These are phyloP conservation scores for Huso huso DNA, from an alignment of 2,797 vertebrate genomes.

Conservation along the genomic window DNA sequence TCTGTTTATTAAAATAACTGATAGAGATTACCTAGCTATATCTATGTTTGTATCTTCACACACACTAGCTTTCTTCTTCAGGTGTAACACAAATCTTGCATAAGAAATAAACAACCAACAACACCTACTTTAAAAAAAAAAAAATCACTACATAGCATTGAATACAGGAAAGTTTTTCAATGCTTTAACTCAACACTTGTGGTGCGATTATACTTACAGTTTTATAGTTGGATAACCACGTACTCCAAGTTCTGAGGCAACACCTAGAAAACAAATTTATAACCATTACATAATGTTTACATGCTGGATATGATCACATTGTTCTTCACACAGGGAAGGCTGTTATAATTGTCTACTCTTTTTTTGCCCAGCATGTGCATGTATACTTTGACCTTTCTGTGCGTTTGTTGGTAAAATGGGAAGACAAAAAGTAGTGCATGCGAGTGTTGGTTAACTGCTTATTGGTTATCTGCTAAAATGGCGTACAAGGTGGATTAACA, in stretches of 20 bases:
- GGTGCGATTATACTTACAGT: slow-evolving; percentile 71
- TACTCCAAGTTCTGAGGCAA: slow-evolving; percentile 93
- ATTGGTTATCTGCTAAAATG: too few relatives aligned
- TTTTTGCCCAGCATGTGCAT: not conserved
- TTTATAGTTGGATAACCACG: slow-evolving; percentile 98
- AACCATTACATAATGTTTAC: not conserved
- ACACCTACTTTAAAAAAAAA: not conserved
- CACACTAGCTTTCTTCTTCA: too few relatives aligned
- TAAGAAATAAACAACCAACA: not conserved
- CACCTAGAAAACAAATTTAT: slow-evolving; percentile 60
- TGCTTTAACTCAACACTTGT: too few relatives aligned
- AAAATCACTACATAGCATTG: slow-evolving; percentile 3
- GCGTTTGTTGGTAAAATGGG: not conserved
- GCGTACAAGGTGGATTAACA: too few relatives aligned
- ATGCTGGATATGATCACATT: not conserved
- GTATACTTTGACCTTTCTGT: not conserved
- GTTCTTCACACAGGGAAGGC: not conserved
- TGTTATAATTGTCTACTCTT: not conserved
- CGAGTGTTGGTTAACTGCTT: not conserved
- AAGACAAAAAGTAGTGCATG: slow-evolving; percentile 11
- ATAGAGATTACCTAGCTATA: too few relatives aligned
- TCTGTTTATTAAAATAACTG: too few relatives aligned
- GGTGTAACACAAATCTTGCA: not conserved
- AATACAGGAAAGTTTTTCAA: too few relatives aligned
- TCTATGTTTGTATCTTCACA: too few relatives aligned